phyloP scores from a whole-genome alignment of 2,797 vertebrate genomes.

The Trematomus bernacchii region DNA sequence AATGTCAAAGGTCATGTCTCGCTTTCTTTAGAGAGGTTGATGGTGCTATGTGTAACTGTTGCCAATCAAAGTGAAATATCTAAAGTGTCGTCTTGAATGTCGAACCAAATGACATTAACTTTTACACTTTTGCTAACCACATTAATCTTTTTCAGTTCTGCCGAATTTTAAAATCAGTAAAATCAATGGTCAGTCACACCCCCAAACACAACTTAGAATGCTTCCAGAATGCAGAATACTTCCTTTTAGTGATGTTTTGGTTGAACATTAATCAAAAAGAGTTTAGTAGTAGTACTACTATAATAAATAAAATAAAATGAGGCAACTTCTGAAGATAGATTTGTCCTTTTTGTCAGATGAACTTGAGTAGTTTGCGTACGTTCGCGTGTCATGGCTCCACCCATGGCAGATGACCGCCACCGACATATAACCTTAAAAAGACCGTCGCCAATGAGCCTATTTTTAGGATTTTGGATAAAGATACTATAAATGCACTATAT shows the following conservation, averaged over 20 bases:
- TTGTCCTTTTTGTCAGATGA: constrained; percentile 26
- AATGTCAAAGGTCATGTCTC: constrained; percentile 60
- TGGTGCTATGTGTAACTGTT: not conserved
- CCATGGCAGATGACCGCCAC: constrained; percentile 44
- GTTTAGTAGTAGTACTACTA: not conserved
- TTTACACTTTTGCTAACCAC: not conserved
- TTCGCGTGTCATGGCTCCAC: constrained; percentile 48
- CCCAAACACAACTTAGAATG: not conserved
- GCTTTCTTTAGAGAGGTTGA: constrained; percentile 1
- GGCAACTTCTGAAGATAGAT: not conserved
- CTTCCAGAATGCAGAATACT: not conserved
- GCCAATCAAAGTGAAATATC: not conserved
- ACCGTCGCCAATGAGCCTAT: constrained; percentile 72
- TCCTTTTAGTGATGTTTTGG: not conserved
- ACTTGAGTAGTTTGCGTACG: constrained; percentile 8
- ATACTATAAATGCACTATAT: not conserved
- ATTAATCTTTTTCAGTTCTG: not conserved
- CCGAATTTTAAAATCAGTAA: not conserved
- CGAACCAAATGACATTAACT: not conserved
- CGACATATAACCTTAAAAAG: constrained; percentile 82
- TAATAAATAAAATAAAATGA: not conserved
- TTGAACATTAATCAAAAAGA: not conserved
- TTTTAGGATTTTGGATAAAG: constrained; percentile 74
- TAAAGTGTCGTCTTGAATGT: too few species aligned
- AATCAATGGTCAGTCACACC: not conserved